These are phyloP conservation scores for Podilymbus podiceps DNA, from an alignment of 2,113 vertebrate species.

Conservation along the genomic window DNA sequence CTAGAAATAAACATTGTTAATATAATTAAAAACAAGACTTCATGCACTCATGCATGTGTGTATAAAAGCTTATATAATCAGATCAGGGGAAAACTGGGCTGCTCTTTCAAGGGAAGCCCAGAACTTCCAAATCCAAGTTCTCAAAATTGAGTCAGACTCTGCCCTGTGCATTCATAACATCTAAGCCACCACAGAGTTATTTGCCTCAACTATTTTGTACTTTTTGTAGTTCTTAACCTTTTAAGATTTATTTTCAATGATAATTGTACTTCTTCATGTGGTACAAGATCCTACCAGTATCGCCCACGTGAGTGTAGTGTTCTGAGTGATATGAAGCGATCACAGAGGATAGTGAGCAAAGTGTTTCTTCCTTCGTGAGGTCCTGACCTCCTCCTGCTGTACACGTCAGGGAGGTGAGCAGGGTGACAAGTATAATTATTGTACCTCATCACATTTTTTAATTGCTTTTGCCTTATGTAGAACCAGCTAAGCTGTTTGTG, in stretches of 20 bases:
- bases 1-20: background rate
- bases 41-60: rapidly evolving
- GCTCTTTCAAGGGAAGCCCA: background rate
- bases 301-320: background rate
- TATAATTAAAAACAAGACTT: background rate
- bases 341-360: background rate
- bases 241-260: background rate
- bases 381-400: background rate
- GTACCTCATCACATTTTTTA: background rate
- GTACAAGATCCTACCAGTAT: background rate
- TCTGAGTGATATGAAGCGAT: background rate
- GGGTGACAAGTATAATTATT: background rate
- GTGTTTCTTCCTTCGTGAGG: background rate
- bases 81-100: background rate
- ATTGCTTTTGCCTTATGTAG: background rate
- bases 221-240: background rate
- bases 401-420: rapidly evolving
- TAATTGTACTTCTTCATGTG: background rate
- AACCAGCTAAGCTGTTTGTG: background rate
- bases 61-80: background rate
- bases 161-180: background rate
- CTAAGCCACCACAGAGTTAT: background rate
- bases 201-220: background rate
- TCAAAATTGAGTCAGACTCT: background rate
- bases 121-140: background rate